Evolutionary conservation across 2,888 invertebrate species (phyloP).

Genomic region (Phrixothrix hirtus): DNA sequence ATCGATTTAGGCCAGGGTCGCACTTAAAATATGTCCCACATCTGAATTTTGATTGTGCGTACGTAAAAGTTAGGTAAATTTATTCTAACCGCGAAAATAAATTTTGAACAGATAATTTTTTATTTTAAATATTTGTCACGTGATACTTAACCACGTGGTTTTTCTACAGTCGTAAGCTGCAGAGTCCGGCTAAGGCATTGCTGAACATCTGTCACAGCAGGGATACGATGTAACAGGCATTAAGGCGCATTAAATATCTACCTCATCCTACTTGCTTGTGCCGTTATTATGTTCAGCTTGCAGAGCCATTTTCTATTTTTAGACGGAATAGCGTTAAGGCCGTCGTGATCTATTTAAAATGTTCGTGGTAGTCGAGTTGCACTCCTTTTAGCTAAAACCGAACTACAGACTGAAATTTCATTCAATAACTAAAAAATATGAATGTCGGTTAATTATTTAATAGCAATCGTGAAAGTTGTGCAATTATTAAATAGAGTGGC

Average conservation of each 20-base stretch:
- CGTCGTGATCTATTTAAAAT: constrained; percentile 19
- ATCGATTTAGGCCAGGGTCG: constrained; percentile 32
- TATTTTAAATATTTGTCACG: constrained; percentile 27
- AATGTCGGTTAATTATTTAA: no score
- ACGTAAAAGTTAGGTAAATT: no score
- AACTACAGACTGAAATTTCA: background rate
- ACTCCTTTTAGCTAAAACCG: background rate
- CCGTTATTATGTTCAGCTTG: constrained; percentile 6
- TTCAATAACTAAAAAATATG: no score
- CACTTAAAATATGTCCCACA: constrained; percentile 22
- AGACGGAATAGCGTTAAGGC: constrained; percentile 2
- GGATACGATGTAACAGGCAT: constrained; percentile 12
- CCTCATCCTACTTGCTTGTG: constrained; percentile 13
- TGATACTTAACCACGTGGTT: constrained; percentile 34
- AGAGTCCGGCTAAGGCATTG: constrained; percentile 29
- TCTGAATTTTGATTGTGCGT: no score
- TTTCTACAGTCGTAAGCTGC: constrained; percentile 24
- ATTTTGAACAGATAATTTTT: no score
- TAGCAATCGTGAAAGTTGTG: no score
- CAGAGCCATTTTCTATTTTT: constrained; percentile 9
- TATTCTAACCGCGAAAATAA: no score
- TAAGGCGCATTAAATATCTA: constrained; percentile 8
- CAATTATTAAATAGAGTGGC: no score
- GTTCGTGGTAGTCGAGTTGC: background rate
- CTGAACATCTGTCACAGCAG: constrained; percentile 22